Conservation (phyloP, 2,113 vertebrate species). For the Aegotheles bennettii region DNA sequence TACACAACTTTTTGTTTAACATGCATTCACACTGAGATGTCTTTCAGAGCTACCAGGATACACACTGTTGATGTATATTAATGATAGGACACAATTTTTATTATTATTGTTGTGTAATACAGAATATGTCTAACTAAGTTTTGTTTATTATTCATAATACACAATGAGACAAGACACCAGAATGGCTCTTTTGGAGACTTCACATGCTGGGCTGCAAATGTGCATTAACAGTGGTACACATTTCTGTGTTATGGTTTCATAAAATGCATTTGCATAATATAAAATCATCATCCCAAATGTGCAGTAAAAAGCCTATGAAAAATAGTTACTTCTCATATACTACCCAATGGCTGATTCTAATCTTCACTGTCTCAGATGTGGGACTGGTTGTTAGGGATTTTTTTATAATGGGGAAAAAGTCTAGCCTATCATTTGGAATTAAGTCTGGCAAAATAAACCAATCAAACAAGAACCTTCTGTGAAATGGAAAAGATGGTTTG, state of each 20-base stretch:
- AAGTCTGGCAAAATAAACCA: constrained; percentile 17
- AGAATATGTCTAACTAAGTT: constrained; percentile 47
- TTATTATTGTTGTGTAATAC: constrained; percentile 62
- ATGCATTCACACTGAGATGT: constrained; percentile 5
- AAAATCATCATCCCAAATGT: constrained; percentile 75
- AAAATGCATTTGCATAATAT: constrained; percentile 79
- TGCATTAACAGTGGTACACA: constrained; percentile 69
- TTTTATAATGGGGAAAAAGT: constrained; percentile 6
- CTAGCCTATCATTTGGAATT: constrained; percentile 5
- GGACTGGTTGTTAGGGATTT: constrained; percentile 9
- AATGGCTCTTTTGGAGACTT: constrained; percentile 72
- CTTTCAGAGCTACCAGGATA: constrained; percentile 7
- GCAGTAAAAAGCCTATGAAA: constrained; percentile 73
- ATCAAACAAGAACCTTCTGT: background rate
- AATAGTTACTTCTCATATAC: constrained; percentile 73
- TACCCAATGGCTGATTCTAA: constrained; percentile 72
- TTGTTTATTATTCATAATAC: constrained; percentile 74
- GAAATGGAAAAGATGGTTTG: constrained; percentile 12
- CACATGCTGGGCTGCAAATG: constrained; percentile 56
- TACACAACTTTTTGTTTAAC: background rate
- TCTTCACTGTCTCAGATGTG: constrained; percentile 63
- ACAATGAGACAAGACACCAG: constrained; percentile 66
- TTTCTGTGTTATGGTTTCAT: constrained; percentile 74
- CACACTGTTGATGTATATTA: constrained; percentile 18
- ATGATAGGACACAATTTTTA: constrained; percentile 62